phyloP scores from a whole-genome alignment of 2,888 invertebrate genomes.

The Blera fallax region DNA sequence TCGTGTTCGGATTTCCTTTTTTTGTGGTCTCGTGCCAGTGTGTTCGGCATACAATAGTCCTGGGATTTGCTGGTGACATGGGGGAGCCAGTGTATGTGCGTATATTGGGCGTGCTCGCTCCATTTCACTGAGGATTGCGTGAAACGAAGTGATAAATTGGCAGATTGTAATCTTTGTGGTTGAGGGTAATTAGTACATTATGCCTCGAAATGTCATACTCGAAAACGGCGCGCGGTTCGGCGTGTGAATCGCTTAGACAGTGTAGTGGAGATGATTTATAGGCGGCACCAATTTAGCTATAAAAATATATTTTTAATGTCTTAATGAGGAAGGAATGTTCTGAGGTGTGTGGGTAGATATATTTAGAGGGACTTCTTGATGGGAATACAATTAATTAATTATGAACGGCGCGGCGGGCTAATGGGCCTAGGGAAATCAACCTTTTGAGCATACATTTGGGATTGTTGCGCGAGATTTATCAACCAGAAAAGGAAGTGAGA shows the following conservation, averaged over 20 bases:
- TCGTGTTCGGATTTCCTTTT: conserved; percentile 39
- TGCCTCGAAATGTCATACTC: conserved; percentile 46
- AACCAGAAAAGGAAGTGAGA: not conserved
- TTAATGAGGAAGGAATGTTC: conserved; percentile 37
- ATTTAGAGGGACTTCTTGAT: not conserved
- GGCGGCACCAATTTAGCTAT: conserved; percentile 57
- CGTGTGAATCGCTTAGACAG: not conserved
- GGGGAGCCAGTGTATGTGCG: not conserved
- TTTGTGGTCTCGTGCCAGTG: conserved; percentile 1
- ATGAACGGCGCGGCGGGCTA: conserved; percentile 27
- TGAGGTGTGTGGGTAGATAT: not conserved
- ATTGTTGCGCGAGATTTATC: conserved; percentile 38
- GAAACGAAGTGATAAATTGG: conserved; percentile 72
- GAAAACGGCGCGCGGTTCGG: not conserved
- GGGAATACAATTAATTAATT: conserved; percentile 55
- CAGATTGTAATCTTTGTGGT: conserved; percentile 67
- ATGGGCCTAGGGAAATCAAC: conserved; percentile 35
- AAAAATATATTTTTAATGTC: conserved; percentile 57
- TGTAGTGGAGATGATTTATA: conserved; percentile 51
- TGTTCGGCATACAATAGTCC: conserved; percentile 15
- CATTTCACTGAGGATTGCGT: conserved; percentile 68
- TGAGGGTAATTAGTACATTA: conserved; percentile 68
- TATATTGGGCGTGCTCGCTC: conserved; percentile 54
- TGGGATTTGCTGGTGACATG: conserved; percentile 41
- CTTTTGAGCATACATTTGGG: conserved; percentile 14